Conservation (phyloP, 2,888 invertebrate species). For the Carabus problematicus region DNA sequence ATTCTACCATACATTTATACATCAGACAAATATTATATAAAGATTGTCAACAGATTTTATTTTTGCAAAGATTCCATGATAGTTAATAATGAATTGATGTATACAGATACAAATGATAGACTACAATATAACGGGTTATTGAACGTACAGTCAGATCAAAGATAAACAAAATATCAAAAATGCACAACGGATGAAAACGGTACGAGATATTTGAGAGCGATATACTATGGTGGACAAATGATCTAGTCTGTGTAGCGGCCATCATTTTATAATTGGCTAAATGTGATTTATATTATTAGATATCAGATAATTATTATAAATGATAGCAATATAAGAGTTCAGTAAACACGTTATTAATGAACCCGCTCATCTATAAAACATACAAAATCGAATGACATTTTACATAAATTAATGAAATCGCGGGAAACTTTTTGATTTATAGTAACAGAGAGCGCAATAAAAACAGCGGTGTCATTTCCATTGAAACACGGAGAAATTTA, state of each 20-base stretch:
- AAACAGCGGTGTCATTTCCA: conserved; percentile 1
- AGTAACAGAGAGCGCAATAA: conserved; percentile 2
- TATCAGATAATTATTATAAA: conserved; percentile 41
- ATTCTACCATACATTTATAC: too few relatives aligned
- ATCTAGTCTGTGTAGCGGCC: conserved; percentile 3
- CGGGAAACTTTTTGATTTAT: conserved; percentile 32
- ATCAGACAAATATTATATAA: too few relatives aligned
- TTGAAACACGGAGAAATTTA: conserved; percentile 19
- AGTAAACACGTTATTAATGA: conserved; percentile 40
- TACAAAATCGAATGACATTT: conserved; percentile 37
- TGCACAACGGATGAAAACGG: conserved; percentile 14
- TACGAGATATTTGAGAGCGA: conserved; percentile 27
- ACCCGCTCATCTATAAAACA: conserved; percentile 39
- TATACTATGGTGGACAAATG: conserved; percentile 31
- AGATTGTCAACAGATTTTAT: too few relatives aligned
- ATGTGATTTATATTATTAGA: conserved; percentile 41
- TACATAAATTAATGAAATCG: conserved; percentile 32
- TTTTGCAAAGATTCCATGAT: too few relatives aligned
- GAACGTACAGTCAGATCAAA: neutral
- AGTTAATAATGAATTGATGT: too few relatives aligned
- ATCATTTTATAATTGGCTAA: conserved; percentile 35
- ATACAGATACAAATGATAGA: too few relatives aligned
- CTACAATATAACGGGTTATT: too few relatives aligned
- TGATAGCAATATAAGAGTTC: conserved; percentile 40
- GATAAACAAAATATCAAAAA: conserved; percentile 29